phyloP scores from a whole-genome alignment of 2,113 vertebrate species.

The Varanus komodoensis region DNA sequence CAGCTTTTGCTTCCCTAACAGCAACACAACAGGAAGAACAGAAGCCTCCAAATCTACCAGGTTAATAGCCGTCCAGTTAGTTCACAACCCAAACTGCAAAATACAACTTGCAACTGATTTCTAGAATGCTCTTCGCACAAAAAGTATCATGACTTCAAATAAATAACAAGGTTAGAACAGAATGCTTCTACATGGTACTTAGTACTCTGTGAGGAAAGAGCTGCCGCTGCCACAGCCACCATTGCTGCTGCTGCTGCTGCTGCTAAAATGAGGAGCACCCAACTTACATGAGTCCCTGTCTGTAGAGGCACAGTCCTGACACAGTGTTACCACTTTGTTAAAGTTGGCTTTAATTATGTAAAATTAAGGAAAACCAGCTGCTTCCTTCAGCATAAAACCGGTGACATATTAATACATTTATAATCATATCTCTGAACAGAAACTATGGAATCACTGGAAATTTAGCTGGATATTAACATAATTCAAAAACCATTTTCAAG shows the following conservation, averaged over 20 bases:
- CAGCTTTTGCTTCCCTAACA: too few relatives aligned
- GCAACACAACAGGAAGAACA: too few relatives aligned
- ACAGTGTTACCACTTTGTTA: neutral
- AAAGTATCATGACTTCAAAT: neutral
- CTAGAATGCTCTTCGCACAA: too few relatives aligned
- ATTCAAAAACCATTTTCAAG: neutral
- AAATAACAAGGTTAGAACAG: neutral
- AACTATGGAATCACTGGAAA: slow-evolving; percentile 1
- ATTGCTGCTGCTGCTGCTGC: too few relatives aligned
- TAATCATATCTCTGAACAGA: neutral
- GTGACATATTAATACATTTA: neutral
- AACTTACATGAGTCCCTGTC: neutral
- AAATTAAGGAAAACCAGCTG: neutral
- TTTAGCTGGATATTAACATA: neutral
- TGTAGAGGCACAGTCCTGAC: neutral
- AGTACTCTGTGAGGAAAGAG: neutral
- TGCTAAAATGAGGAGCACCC: neutral
- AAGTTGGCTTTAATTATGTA: neutral
- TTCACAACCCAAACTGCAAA: too few relatives aligned
- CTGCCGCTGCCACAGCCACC: too few relatives aligned
- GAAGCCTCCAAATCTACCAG: too few relatives aligned
- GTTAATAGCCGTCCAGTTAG: too few relatives aligned
- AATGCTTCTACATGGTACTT: neutral
- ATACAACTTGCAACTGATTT: too few relatives aligned
- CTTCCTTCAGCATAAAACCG: neutral